Conservation (phyloP, 2,113 vertebrate genomes). For the Athene cunicularia region DNA sequence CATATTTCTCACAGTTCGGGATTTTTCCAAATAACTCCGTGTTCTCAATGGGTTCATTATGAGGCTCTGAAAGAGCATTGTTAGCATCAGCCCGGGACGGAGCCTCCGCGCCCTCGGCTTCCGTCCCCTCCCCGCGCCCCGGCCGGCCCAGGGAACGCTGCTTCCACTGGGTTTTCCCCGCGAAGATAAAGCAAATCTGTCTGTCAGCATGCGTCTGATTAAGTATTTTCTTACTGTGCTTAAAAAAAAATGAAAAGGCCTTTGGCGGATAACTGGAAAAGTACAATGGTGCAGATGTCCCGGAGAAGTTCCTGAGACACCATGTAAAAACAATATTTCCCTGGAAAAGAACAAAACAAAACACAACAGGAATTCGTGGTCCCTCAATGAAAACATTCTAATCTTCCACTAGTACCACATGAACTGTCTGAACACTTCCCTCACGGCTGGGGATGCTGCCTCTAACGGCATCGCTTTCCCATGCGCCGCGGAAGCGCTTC, state of each 20-base stretch:
- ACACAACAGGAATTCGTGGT: neutral
- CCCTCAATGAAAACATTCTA: accelerated
- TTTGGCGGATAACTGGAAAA: neutral
- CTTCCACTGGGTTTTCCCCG: neutral
- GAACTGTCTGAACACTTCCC: accelerated
- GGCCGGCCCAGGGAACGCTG: accelerated
- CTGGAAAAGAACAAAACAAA: neutral
- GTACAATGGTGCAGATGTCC: neutral
- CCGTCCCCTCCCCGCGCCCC: neutral
- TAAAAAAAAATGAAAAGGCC: neutral
- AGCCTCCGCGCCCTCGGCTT: neutral
- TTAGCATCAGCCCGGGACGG: neutral
- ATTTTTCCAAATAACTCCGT: neutral
- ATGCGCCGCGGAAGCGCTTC: accelerated
- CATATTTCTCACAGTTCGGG: neutral
- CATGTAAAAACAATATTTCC: neutral
- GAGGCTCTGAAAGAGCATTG: neutral
- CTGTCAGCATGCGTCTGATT: neutral
- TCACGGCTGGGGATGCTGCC: accelerated
- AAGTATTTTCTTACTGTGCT: neutral
- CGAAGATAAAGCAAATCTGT: neutral
- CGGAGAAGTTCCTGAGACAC: neutral
- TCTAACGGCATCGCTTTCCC: neutral
- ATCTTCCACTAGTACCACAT: neutral
- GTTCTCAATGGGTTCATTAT: conserved; percentile 13